Evolutionary conservation across 1,140 invertebrate species (phyloP).

Genomic region (silkworm (Bombyx mori)): ASM3026992v2 NC_085132.1:10535001-10535500

Average conservation of each 20-base stretch:
- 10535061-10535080: no score
- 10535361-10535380: neutral
- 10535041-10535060: no score
- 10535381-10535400: neutral
- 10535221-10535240: slow-evolving; percentile 11
- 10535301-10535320: slow-evolving; percentile 33
- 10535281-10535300: slow-evolving; percentile 48
- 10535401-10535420: no score
- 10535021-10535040: no score
- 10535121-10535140: no score
- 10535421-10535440: no score
- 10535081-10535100: no score
- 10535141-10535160: slow-evolving; percentile 40
- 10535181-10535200: slow-evolving; percentile 31
- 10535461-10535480: no score
- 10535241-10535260: slow-evolving; percentile 11
- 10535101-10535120: no score
- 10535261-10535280: slow-evolving; percentile 15
- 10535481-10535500: no score
- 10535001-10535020: no score
- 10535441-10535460: no score
- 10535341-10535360: slow-evolving; percentile 26
- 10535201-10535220: slow-evolving; percentile 8
- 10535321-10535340: slow-evolving; percentile 24
- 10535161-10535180: slow-evolving; percentile 43